These are phyloP conservation scores for Leptodactylus fallax DNA, from an alignment of 2,797 vertebrate genomes.

Conservation along the genomic window DNA sequence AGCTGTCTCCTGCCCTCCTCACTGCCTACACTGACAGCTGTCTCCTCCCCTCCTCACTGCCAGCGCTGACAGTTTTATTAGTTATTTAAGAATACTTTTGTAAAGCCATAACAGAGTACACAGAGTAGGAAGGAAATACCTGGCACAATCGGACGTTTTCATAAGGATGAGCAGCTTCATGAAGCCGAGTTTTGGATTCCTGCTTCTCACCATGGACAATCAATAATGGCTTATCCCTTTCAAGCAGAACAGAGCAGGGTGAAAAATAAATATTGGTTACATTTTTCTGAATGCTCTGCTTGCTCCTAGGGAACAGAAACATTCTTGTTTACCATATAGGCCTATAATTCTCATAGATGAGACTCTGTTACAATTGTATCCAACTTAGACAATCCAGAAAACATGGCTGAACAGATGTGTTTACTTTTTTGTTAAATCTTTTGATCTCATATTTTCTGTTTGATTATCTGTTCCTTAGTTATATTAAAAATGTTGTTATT, in stretches of 20 bases:
- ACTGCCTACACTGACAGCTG: no score
- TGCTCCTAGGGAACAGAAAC: neutral
- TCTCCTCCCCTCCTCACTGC: neutral
- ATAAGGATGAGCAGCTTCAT: constrained; percentile 87
- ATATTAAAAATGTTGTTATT: no score
- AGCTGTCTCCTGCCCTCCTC: no score
- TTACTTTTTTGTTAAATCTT: neutral
- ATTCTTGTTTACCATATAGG: neutral
- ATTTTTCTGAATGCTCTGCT: neutral
- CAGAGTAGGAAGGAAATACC: constrained; percentile 73
- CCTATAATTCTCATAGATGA: no score
- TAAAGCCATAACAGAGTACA: no score
- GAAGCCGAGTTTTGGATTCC: constrained; percentile 90
- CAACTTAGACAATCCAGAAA: no score
- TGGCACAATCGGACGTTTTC: constrained; percentile 90
- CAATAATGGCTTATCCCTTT: constrained; percentile 86
- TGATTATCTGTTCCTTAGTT: no score
- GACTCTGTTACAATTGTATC: neutral
- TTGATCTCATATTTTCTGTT: no score
- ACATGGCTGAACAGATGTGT: neutral
- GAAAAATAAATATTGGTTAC: neutral
- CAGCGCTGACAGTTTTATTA: neutral
- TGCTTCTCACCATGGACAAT: constrained; percentile 95
- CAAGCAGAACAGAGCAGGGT: constrained; percentile 32
- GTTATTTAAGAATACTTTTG: no score